Base-by-base conservation (phyloP, 2,888 invertebrate species). In the Alsophila aescularia region DNA sequence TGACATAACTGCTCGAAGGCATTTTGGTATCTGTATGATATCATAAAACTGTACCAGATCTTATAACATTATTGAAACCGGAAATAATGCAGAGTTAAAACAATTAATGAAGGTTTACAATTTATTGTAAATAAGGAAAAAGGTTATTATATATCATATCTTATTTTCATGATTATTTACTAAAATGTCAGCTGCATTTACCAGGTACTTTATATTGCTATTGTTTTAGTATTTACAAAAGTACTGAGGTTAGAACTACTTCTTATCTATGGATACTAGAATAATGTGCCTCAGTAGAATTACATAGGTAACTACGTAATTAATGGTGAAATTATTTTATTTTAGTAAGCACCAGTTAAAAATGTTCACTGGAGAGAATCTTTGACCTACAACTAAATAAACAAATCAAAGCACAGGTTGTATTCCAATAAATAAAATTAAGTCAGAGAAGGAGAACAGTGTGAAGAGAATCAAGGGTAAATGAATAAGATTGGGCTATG, bases 1-100 rank as follows among this genome's bases (percentile, higher is more conserved):
- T 69, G 66, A 62, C 60, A 54, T 62, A 18, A n/a, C 53, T 47
- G 39, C 54, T 9, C 2, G 9, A 27, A 6, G 27, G 2, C 2
- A 8, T 27, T 27, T 27, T 27, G 27, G 9, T 27, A 8, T 27
- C 27, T 27, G 7, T 27, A 9, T 27, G 27, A 2, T 27, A 9
- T 7, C 7, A 9, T 27, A 9, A n/a, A 27, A 27, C 27, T 27
- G 27, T 8, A 27, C 1, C 4, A 27, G 7, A 27, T 3, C 4
- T 27, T 8, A 9, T 27, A 15, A 35, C 15, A 35, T 15, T 35
- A 15, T 15, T 10, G 9, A 8, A 35, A 35, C 15, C 13, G 35
- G 35, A 35, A 35, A 35, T 15, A 7, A 37, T 18, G 12, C 1
- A 18, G 7, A 21, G 4, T 16, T 1, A 1, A 21, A 12, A 21